Conservation (phyloP, 2,888 invertebrate species). For the Odontomyia ornata region DNA sequence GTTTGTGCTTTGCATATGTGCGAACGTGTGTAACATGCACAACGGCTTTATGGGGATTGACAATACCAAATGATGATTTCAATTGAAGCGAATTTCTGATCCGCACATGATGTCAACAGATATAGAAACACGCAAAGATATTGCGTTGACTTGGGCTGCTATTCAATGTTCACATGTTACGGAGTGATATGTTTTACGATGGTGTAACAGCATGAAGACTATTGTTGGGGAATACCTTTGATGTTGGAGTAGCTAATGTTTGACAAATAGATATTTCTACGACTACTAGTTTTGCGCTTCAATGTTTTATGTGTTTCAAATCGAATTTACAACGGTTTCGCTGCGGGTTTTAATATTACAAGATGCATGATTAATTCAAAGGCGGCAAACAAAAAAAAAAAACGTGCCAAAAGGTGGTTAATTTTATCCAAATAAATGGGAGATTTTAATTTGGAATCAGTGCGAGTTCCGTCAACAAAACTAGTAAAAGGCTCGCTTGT, state of each 20-base stretch:
- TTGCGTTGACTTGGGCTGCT: conserved; percentile 1
- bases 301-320: neutral
- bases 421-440: too few relatives aligned
- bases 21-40: conserved; percentile 50
- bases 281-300: neutral
- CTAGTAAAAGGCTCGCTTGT: too few relatives aligned
- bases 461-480: too few relatives aligned
- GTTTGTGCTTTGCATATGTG: conserved; percentile 48
- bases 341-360: too few relatives aligned
- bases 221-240: neutral
- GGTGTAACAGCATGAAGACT: neutral
- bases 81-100: conserved; percentile 50
- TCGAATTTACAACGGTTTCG: neutral
- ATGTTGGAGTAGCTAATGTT: conserved; percentile 8
- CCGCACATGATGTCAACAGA: conserved; percentile 48
- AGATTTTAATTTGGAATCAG: too few relatives aligned
- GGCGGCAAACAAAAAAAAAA: too few relatives aligned
- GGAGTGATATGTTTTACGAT: neutral
- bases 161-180: neutral
- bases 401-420: too few relatives aligned
- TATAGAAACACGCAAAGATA: conserved; percentile 28
- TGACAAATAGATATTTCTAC: conserved; percentile 25
- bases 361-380: too few relatives aligned
- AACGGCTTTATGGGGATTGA: conserved; percentile 49
- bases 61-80: conserved; percentile 50